phyloP scores from a whole-genome alignment of 2,113 vertebrate genomes.

The Aythya baeri region DNA sequence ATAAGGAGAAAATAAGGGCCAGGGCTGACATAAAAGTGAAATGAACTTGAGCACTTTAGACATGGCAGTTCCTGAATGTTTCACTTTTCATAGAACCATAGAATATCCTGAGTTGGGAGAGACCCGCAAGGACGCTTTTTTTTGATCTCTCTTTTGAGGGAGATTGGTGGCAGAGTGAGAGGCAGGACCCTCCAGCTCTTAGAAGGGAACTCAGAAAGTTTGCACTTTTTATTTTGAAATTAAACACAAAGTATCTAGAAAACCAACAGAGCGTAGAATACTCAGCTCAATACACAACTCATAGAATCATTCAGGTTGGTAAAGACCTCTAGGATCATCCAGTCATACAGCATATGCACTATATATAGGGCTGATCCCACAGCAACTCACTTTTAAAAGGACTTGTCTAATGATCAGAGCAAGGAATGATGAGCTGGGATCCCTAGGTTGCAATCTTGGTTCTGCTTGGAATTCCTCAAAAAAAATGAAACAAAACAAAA shows the following conservation, averaged over 20 bases:
- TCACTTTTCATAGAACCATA: background rate
- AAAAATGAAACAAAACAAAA: background rate
- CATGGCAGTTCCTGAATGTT: background rate
- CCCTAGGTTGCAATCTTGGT: background rate
- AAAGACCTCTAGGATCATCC: too few species aligned
- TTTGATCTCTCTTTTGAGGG: background rate
- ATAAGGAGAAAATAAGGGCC: slow-evolving; percentile 3
- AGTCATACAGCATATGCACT: fast-evolving
- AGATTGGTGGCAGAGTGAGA: background rate
- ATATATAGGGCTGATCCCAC: background rate
- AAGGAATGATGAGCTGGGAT: background rate
- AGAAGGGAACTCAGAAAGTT: background rate
- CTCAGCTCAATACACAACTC: background rate
- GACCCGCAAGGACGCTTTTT: background rate
- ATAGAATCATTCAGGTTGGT: background rate
- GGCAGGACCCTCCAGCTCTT: background rate
- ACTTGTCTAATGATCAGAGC: too few species aligned
- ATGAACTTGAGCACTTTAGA: background rate
- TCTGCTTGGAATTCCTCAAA: background rate
- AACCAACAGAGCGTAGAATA: background rate
- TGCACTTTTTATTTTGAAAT: background rate
- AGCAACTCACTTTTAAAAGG: background rate
- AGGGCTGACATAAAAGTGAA: background rate
- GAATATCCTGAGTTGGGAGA: background rate
- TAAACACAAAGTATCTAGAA: background rate